A percentile compares a stretch with the other conserved stretches of the same genome.
phyloP scores from a whole-genome alignment of 35 echinoderm and acorn worm genomes.

The Lytechinus variegatus region DNA sequence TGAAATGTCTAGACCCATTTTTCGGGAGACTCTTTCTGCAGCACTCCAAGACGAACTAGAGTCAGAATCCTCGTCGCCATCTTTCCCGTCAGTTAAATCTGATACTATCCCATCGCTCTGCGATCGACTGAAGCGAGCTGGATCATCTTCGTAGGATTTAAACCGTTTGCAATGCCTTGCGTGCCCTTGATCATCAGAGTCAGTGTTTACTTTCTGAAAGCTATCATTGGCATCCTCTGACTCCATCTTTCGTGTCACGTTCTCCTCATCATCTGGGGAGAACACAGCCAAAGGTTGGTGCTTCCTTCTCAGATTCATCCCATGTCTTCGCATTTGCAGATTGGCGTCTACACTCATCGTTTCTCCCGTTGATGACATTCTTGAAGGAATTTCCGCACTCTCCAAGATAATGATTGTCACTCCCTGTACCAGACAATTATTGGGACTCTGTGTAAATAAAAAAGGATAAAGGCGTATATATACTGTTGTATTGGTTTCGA shows the following conservation, averaged over 20 bases:
- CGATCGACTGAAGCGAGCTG: neutral
- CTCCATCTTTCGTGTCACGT: neutral
- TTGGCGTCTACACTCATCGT: neutral
- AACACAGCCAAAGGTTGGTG: neutral
- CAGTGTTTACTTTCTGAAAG: neutral
- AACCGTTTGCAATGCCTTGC: neutral
- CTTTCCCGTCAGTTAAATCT: neutral
- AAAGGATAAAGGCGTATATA: neutral
- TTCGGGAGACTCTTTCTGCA: neutral
- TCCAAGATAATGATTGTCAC: neutral
- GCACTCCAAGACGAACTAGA: neutral
- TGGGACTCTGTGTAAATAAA: neutral
- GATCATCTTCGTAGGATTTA: neutral
- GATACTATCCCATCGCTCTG: neutral
- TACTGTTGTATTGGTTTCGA: neutral
- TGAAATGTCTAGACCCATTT: neutral
- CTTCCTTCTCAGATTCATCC: neutral
- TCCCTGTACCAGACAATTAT: neutral
- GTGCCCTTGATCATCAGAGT: neutral
- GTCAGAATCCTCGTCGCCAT: neutral
- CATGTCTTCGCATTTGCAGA: neutral
- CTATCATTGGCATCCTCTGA: neutral
- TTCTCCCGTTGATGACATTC: neutral
- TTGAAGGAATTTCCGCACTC: too few relatives aligned
- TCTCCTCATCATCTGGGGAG: neutral